A percentile compares a stretch with the other conserved stretches of the same genome.
These are phyloP conservation scores for Cephus nigrinus DNA, from an alignment of 2,888 invertebrate species.

Conservation along the genomic window DNA sequence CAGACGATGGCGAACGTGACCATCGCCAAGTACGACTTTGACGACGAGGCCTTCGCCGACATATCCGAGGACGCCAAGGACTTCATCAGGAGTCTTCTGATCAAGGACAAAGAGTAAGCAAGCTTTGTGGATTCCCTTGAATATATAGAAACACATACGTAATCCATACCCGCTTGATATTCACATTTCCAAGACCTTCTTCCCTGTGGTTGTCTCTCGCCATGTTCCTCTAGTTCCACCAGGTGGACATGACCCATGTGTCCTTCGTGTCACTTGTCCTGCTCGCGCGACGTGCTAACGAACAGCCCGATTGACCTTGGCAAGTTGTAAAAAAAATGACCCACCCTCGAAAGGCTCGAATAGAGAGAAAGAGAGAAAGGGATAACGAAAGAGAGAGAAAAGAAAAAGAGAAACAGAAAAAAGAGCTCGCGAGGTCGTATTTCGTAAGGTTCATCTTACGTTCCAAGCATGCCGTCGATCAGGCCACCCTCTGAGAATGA, in stretches of 20 bases:
- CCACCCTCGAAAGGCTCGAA: slow-evolving; percentile 4
- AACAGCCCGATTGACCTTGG: slow-evolving; percentile 3
- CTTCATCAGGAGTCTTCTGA: slow-evolving; percentile 90
- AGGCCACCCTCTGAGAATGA: neutral
- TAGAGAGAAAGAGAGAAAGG: slow-evolving; percentile 18
- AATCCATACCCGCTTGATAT: neutral
- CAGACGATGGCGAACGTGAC: slow-evolving; percentile 99
- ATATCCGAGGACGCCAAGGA: slow-evolving; percentile 96
- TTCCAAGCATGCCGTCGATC: neutral
- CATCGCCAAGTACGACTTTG: slow-evolving; percentile 96
- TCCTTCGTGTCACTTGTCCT: slow-evolving; percentile 1
- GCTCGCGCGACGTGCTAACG: slow-evolving; percentile 1
- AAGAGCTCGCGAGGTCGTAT: slow-evolving; percentile 15
- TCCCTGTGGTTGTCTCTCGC: neutral
- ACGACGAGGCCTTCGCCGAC: slow-evolving; percentile 95
- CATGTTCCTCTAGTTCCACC: neutral
- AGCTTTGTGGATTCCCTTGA: neutral
- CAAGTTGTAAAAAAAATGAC: neutral
- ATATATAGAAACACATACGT: neutral
- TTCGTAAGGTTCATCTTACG: neutral
- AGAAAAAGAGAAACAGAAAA: slow-evolving; percentile 14
- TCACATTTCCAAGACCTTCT: neutral
- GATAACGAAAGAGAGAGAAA: slow-evolving; percentile 18
- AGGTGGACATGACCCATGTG: neutral
- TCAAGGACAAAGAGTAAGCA: slow-evolving; percentile 92